Evolutionary conservation across 2,797 vertebrate species (phyloP).

Genomic region (Myripristis jacobus): DNA sequence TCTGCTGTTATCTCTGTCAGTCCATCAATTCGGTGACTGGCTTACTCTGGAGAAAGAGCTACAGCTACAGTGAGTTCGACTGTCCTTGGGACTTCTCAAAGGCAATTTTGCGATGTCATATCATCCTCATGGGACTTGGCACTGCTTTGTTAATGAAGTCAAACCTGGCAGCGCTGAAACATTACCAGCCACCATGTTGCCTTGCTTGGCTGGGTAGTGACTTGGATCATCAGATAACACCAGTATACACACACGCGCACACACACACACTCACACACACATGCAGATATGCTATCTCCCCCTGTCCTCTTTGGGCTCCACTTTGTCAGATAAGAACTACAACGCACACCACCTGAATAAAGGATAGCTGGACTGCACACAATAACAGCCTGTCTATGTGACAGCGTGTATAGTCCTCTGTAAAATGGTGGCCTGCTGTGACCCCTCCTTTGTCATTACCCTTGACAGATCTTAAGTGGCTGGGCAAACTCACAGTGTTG

Average conservation of each 20-base stretch:
- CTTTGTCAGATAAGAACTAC: constrained; percentile 66
- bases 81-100: constrained; percentile 37
- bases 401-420: constrained; percentile 28
- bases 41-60: neutral
- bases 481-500: neutral
- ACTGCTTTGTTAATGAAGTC: constrained; percentile 40
- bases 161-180: constrained; percentile 50
- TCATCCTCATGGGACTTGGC: constrained; percentile 15
- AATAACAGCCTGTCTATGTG: constrained; percentile 44
- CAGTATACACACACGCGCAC: constrained; percentile 23
- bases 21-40: constrained; percentile 9
- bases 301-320: constrained; percentile 60
- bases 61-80: neutral
- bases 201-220: constrained; percentile 49
- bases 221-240: constrained; percentile 69
- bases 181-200: constrained; percentile 52
- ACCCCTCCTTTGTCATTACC: constrained; percentile 10
- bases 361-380: constrained; percentile 29
- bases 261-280: constrained; percentile 6
- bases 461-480: constrained; percentile 19
- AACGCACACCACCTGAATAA: constrained; percentile 29
- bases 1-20: constrained; percentile 23
- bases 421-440: constrained; percentile 39
- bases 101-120: constrained; percentile 17
- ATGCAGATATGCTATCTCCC: constrained; percentile 54